Evolutionary conservation across 2,888 invertebrate genomes (phyloP).

Genomic region (Athetis lepigone): DNA sequence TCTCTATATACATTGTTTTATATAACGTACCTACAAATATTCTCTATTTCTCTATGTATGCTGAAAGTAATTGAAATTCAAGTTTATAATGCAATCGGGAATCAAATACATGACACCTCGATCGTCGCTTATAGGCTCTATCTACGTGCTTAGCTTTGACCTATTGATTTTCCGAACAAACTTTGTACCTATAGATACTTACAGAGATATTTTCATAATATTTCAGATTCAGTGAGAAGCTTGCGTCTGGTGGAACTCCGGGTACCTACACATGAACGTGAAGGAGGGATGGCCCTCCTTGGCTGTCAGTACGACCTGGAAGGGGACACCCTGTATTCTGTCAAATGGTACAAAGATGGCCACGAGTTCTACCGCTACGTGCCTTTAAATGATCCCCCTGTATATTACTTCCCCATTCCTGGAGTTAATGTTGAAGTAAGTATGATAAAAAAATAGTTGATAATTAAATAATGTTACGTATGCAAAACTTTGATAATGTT

Average conservation of each 20-base stretch:
- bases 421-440: constrained; percentile 96
- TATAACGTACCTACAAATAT: no score
- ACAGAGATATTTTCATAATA: neutral
- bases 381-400: constrained; percentile 93
- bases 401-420: constrained; percentile 93
- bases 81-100: neutral
- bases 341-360: constrained; percentile 97
- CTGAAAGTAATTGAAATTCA: no score
- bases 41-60: no score
- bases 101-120: neutral
- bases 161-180: no score
- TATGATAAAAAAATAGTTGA: constrained; percentile 58
- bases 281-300: constrained; percentile 93
- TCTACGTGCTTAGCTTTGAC: no score
- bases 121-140: no score
- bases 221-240: constrained; percentile 80
- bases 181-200: no score
- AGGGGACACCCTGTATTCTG: constrained; percentile 95
- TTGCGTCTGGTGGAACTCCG: constrained; percentile 94
- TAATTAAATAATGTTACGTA: neutral
- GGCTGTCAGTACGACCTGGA: constrained; percentile 95
- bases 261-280: constrained; percentile 94
- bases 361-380: constrained; percentile 96
- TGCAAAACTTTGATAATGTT: neutral
- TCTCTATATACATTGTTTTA: no score